phyloP scores from a whole-genome alignment of 2,113 vertebrate genomes.

The Callipepla squamata region DNA sequence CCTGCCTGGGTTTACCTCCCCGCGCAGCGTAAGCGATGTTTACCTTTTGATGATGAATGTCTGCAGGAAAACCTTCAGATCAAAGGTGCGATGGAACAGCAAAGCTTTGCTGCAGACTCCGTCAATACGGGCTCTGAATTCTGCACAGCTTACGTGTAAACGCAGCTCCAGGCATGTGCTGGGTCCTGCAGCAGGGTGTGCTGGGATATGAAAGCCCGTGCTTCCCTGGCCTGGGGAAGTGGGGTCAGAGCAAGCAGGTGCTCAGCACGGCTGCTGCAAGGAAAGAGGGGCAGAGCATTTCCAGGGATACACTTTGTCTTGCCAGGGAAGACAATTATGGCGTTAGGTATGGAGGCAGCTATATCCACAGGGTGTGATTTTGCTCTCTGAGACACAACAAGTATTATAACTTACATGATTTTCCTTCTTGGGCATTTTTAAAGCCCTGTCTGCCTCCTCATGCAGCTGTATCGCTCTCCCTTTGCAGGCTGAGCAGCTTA shows the following conservation, averaged over 20 bases:
- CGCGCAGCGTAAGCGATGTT: neutral
- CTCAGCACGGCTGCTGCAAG: neutral
- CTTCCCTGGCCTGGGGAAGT: neutral
- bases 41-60: neutral
- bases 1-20: neutral
- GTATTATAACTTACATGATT: neutral
- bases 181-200: neutral
- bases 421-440: neutral
- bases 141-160: neutral
- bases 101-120: neutral
- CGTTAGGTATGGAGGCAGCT: neutral
- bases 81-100: neutral
- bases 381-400: neutral
- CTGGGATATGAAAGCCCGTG: rapidly evolving
- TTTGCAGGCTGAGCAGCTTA: neutral
- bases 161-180: neutral
- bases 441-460: neutral
- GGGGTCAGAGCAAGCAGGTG: neutral
- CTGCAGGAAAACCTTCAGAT: neutral
- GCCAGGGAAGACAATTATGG: neutral
- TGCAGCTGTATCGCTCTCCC: neutral
- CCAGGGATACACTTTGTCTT: neutral
- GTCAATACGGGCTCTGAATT: neutral
- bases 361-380: neutral
- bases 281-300: neutral